Evolutionary conservation across 1,140 invertebrate species (phyloP), one percentile per base, ranked within the genome.

Genomic region (Pteromalus puparum): DNA sequence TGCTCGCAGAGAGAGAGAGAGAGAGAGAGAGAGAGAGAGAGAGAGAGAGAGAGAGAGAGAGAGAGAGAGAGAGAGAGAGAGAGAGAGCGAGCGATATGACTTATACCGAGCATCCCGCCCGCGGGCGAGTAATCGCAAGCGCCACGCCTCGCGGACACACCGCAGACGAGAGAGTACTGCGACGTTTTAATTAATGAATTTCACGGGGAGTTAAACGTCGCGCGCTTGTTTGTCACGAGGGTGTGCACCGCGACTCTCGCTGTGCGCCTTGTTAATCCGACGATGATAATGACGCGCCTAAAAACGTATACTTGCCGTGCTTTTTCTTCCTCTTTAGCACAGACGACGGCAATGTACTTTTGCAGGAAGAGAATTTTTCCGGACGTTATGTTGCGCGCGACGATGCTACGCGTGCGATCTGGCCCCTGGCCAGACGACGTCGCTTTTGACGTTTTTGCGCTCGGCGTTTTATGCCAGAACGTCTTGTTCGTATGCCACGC

Each of bases 181-280:
- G 84, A 90, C 86, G 81, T 89, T 89, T 89, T 87, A 90, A 90
- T 90, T 89, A 88, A 86, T 84, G 73, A 87, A 89, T 87, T 87
- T 89, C 76, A 74, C 83, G 75, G 15, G 24, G n/a, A 76, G 28
- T 77, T 46, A 26, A 75, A 48, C 65, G 53, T 73, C 53, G 24
- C 67, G 34, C 61, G 53, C 72, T 79, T 53, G 53, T 79, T 79
- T 79, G 76, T 79, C 76, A 79, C 76, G 61, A 53, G 76, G 9
- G 42, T 18, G 76, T n/a, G 42, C 53, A 48, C 4, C 30, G 4
- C 30, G n/a, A n/a, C n/a, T n/a, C n/a, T n/a, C n/a, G 30, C 4
- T 34, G 30, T 34, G 30, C 28, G 30, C 28, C 76, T 79, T 79
- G 76, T 79, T 79, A 79, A 79, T 79, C 46, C 76, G 18, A n/a